Evolutionary conservation across 2,888 invertebrate species (phyloP), one percentile per base, ranked within the genome.

Genomic region (Malthinus seriepunctatus): DNA sequence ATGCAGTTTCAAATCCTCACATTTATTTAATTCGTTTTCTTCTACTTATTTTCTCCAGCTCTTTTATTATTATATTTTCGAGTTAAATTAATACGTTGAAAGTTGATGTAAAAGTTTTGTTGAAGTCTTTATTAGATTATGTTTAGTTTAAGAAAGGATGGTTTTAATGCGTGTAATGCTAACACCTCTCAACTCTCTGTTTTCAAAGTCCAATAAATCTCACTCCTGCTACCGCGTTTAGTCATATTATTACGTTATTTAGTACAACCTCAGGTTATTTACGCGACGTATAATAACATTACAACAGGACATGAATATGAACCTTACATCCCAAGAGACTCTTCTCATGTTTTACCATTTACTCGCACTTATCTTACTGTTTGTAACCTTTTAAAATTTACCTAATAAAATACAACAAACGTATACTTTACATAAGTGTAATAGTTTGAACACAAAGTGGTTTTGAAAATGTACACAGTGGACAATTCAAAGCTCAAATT

Each of bases 221-320:
- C 71, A 67, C 69, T 68, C 67, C 65, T 66, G 67, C 69, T 67
- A 63, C 69, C 65, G 67, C 71, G 70, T 73, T 58, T 73, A 73
- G 69, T 75, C 74, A 73, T 73, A 75, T 76, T 76, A 74, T 74
- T 72, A 73, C 69, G 73, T 74, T 73, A 74, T 74, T 74, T 73
- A 73, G 71, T 71, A 71, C 69, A 73, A 72, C 71, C 72, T 71
- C 71, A 68, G 69, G 74, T 73, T 76, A 75, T 72, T 72, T 72
- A 71, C 71, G 71, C 69, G 69, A 68, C 67, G 67, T 66, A 64
- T 69, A 67, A 76, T 73, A 75, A 72, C 73, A 73, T 75, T 74
- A 74, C 70, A 70, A 71, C 72, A 73, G 75, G 73, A 74, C 74
- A 74, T 73, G 75, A 74, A 74, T 75, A 74, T 74, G 73, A 74